Percentiles rank a stretch among this genome's conserved stretches.
Conservation (phyloP, 2,888 invertebrate genomes). For the Phortica magna region DNA sequence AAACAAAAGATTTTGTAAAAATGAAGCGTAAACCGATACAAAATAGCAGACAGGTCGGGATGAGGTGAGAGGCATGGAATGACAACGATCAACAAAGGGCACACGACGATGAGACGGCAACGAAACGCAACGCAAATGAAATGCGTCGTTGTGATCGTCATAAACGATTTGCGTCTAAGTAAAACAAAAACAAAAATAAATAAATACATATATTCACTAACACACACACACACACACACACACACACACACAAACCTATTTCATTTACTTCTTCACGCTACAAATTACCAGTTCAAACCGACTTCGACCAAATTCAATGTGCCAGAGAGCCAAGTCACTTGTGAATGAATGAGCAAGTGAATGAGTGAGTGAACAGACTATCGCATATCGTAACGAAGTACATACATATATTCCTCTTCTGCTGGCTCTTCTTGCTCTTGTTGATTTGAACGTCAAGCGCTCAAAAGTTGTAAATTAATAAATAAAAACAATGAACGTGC, state of each 20-base stretch:
- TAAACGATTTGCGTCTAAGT: constrained; percentile 25
- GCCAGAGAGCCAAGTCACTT: not conserved
- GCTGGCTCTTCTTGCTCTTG: too few species aligned
- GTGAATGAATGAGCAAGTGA: not conserved
- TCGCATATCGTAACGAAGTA: not conserved
- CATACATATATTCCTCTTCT: not conserved
- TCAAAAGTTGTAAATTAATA: constrained; percentile 30
- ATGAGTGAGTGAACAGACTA: not conserved
- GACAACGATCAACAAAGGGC: not conserved
- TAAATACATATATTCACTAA: constrained; percentile 15
- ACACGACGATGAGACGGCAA: not conserved
- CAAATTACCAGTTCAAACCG: constrained; percentile 29
- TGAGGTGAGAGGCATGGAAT: not conserved
- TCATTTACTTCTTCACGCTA: constrained; percentile 24
- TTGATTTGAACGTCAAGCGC: not conserved
- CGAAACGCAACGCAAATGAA: not conserved
- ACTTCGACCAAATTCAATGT: constrained; percentile 16
- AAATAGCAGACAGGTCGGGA: not conserved
- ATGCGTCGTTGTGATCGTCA: constrained; percentile 1
- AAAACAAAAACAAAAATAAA: constrained; percentile 11
- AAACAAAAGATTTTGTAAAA: not conserved
- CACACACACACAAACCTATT: not conserved
- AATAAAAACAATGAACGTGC: constrained; percentile 24
- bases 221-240: not conserved
- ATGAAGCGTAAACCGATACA: not conserved